Evolutionary conservation across 2,113 vertebrate species (phyloP).

Genomic region (Trematocara stigmaticum): DNA sequence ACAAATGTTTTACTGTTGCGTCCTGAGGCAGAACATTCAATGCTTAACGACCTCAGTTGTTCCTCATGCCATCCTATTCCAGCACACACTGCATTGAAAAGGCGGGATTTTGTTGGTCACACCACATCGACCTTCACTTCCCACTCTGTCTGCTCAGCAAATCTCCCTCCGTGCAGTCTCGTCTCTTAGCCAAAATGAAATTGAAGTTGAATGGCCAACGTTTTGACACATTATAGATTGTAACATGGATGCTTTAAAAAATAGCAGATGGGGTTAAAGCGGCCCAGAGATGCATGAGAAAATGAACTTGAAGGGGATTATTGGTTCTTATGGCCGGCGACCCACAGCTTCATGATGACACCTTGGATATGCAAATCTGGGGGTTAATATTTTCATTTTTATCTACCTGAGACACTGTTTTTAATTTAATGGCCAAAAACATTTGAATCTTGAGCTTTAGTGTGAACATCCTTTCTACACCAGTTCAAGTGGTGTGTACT

Average conservation of each 20-base stretch:
- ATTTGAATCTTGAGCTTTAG: neutral
- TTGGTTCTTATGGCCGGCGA: neutral
- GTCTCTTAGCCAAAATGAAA: neutral
- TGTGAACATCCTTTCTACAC: neutral
- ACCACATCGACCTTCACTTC: neutral
- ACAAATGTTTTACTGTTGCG: neutral
- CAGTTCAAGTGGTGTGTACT: neutral
- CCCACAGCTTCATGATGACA: neutral
- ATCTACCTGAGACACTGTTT: neutral
- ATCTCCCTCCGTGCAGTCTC: neutral
- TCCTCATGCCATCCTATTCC: neutral
- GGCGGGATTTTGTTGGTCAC: neutral
- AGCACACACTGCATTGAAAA: neutral
- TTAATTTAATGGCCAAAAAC: neutral
- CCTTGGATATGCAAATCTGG: neutral
- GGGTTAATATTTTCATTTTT: neutral
- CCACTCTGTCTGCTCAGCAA: neutral
- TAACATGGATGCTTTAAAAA: neutral
- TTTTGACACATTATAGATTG: neutral
- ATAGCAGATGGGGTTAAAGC: neutral
- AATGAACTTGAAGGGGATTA: neutral
- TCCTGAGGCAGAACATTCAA: neutral
- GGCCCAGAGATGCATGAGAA: neutral
- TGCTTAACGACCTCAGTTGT: neutral
- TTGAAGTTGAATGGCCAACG: neutral